These are phyloP conservation scores for Aphis gossypii DNA, from an alignment of 1,140 invertebrate species.

Conservation along the genomic window DNA sequence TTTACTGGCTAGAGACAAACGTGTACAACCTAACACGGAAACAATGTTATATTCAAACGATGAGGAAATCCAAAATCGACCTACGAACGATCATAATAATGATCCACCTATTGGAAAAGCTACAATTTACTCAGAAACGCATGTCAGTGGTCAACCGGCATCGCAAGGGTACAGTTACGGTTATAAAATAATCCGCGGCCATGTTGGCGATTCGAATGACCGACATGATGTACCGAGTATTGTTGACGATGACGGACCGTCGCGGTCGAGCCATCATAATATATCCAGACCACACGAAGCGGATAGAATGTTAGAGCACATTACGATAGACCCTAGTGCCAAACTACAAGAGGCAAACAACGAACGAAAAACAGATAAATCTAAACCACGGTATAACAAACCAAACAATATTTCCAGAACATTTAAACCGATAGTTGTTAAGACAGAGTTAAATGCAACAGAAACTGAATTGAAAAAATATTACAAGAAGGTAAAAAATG, in stretches of 20 bases:
- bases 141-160: constrained; percentile 51
- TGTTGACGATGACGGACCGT: constrained; percentile 61
- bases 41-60: not conserved
- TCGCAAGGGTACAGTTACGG: constrained; percentile 63
- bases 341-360: not conserved
- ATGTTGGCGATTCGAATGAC: constrained; percentile 61
- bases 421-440: not conserved
- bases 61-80: not conserved
- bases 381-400: not conserved
- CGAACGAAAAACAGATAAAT: not conserved
- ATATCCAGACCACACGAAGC: constrained; percentile 69
- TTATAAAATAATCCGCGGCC: constrained; percentile 61
- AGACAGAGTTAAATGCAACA: not conserved
- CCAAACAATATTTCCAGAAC: not conserved
- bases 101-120: not conserved
- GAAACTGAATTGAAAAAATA: constrained; percentile 13
- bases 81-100: too few species aligned
- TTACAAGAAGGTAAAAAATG: not conserved
- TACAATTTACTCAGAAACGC: not conserved
- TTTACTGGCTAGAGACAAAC: not conserved
- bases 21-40: not conserved
- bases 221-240: constrained; percentile 59
- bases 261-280: constrained; percentile 59
- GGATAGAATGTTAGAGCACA: constrained; percentile 67
- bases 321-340: not conserved